Percentiles rank a stretch among this genome's conserved stretches.
Evolutionary conservation across 2,888 invertebrate species (phyloP).

Genomic region (Dermolepida albohirtum): DNA sequence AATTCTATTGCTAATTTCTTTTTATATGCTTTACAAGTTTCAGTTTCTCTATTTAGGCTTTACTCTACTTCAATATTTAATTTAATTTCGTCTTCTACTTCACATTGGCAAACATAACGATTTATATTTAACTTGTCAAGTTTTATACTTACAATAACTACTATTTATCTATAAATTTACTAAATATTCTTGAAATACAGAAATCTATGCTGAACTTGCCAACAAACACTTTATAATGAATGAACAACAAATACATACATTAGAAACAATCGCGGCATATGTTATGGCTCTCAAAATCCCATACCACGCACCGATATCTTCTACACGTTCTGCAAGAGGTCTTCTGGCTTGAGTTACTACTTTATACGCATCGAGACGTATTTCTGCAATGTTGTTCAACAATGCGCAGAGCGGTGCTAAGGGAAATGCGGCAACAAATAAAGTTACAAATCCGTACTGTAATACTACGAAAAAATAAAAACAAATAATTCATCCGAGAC

Average conservation of each 20-base stretch:
- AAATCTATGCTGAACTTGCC: too few relatives aligned
- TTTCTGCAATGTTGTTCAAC: slow-evolving; percentile 95
- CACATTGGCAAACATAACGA: too few relatives aligned
- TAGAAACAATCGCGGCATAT: slow-evolving; percentile 87
- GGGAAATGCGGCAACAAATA: slow-evolving; percentile 98
- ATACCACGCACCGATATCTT: slow-evolving; percentile 94
- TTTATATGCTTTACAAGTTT: too few relatives aligned
- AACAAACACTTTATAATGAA: too few relatives aligned
- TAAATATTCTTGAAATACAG: too few relatives aligned
- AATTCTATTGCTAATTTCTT: too few relatives aligned
- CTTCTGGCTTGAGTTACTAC: slow-evolving; percentile 94
- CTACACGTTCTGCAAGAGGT: slow-evolving; percentile 89
- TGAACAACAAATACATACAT: slow-evolving; percentile 69
- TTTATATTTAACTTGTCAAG: too few relatives aligned
- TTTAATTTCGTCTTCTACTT: too few relatives aligned
- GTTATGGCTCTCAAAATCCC: slow-evolving; percentile 92
- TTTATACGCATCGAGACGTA: slow-evolving; percentile 94
- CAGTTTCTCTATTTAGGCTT: too few relatives aligned
- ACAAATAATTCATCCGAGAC: slow-evolving; percentile 15
- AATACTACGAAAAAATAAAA: slow-evolving; percentile 74
- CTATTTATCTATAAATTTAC: too few relatives aligned
- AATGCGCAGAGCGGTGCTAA: slow-evolving; percentile 95
- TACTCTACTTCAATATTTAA: too few relatives aligned
- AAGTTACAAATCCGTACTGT: slow-evolving; percentile 96
- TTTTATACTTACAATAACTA: too few relatives aligned